phyloP scores from a whole-genome alignment of 2,888 invertebrate genomes.

The Gortyna flavago region DNA sequence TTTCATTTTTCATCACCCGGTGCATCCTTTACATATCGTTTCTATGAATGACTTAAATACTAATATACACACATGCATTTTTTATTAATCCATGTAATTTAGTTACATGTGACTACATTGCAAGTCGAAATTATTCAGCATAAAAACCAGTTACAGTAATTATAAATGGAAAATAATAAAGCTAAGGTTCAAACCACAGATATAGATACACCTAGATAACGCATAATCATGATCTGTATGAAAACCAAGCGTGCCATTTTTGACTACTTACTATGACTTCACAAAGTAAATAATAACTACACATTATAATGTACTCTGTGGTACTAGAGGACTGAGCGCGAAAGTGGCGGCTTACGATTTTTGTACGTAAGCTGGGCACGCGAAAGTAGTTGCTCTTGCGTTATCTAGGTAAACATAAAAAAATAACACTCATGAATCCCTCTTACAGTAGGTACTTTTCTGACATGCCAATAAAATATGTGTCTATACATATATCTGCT shows the following conservation, averaged over 20 bases:
- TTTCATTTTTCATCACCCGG: constrained; percentile 76
- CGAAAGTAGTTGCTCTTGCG: no score
- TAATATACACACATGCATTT: neutral
- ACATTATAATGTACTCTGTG: no score
- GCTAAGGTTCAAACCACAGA: no score
- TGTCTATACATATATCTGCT: neutral
- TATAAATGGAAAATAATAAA: neutral
- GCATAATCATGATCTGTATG: no score
- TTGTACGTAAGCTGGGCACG: no score
- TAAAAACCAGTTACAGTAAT: neutral
- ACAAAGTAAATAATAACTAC: no score
- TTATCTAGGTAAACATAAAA: neutral
- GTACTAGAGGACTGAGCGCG: no score
- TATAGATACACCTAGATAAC: no score
- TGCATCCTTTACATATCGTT: constrained; percentile 1
- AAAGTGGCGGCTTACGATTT: no score
- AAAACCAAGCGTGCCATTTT: no score
- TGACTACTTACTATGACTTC: no score
- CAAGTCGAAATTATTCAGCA: neutral
- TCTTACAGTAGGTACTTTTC: neutral
- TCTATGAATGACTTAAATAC: neutral
- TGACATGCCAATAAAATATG: neutral
- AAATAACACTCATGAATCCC: neutral
- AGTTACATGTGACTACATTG: neutral
- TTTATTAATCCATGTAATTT: neutral